These are phyloP conservation scores for Odontomachus brunneus DNA, from an alignment of 1,140 invertebrate species.

Conservation along the genomic window DNA sequence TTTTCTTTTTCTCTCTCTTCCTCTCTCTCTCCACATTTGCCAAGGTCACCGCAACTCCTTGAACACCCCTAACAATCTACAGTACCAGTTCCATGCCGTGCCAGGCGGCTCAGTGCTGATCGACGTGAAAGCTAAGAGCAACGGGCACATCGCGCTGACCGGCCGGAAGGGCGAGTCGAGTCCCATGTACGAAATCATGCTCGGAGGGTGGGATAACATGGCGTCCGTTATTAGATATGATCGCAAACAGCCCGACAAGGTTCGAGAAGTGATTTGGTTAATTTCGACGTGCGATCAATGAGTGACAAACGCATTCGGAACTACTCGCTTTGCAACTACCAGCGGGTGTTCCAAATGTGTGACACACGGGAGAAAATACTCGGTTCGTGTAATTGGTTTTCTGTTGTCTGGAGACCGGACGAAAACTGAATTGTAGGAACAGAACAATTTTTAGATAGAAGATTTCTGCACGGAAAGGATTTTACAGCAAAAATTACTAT, in stretches of 20 bases:
- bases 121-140: slow-evolving; percentile 86
- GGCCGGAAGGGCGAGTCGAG: slow-evolving; percentile 84
- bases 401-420: no score
- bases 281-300: not conserved
- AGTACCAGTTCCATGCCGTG: slow-evolving; percentile 87
- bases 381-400: no score
- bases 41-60: slow-evolving; percentile 83
- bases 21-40: not conserved
- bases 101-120: slow-evolving; percentile 85
- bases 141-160: slow-evolving; percentile 87
- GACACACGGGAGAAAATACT: no score
- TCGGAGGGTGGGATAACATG: slow-evolving; percentile 88
- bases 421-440: no score
- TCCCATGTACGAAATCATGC: slow-evolving; percentile 88
- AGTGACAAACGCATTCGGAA: not conserved
- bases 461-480: no score
- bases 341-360: not conserved
- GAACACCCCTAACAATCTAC: slow-evolving; percentile 86
- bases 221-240: slow-evolving; percentile 88
- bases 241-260: slow-evolving; percentile 88
- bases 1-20: slow-evolving; percentile 6
- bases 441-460: no score
- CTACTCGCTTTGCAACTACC: not conserved
- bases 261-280: slow-evolving; percentile 74
- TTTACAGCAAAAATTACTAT: no score